These are phyloP conservation scores for Belonocnema kinseyi DNA, from an alignment of 1,140 invertebrate genomes.

Conservation along the genomic window DNA sequence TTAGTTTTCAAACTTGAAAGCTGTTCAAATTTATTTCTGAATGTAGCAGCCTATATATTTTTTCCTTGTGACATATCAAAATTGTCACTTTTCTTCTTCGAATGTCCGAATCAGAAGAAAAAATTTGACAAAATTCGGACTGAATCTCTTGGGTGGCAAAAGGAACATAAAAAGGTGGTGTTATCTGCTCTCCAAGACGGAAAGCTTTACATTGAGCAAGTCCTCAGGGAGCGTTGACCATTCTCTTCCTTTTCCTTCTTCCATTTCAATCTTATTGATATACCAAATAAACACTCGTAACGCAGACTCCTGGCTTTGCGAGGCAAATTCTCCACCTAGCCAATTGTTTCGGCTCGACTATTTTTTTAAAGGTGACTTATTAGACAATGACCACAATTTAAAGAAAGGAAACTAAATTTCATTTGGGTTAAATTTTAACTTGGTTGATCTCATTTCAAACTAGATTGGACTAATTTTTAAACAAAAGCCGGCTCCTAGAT, in stretches of 20 bases:
- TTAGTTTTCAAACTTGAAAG: no score
- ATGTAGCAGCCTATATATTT: no score
- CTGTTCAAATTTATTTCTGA: no score
- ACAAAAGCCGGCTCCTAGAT: no score
- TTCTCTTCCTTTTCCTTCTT: conserved; percentile 25
- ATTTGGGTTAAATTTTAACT: no score
- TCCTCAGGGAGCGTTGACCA: conserved; percentile 48
- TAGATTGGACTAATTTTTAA: no score
- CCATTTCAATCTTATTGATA: conserved; percentile 62
- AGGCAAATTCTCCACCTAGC: conserved; percentile 45
- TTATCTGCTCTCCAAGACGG: conserved; percentile 50
- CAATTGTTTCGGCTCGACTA: background rate
- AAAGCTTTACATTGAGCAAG: conserved; percentile 36
- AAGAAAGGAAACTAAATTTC: no score
- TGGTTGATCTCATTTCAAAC: no score
- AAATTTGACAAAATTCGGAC: background rate
- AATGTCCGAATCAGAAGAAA: background rate
- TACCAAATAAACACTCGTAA: conserved; percentile 64
- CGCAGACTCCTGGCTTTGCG: conserved; percentile 50
- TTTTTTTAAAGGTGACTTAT: background rate
- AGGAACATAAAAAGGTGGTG: conserved; percentile 50
- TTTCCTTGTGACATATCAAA: background rate
- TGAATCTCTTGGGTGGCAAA: background rate
- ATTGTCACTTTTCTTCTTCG: background rate
- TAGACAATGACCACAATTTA: no score